Base-by-base conservation (phyloP, 2,888 invertebrate genomes). In the Adineta ricciae region DNA sequence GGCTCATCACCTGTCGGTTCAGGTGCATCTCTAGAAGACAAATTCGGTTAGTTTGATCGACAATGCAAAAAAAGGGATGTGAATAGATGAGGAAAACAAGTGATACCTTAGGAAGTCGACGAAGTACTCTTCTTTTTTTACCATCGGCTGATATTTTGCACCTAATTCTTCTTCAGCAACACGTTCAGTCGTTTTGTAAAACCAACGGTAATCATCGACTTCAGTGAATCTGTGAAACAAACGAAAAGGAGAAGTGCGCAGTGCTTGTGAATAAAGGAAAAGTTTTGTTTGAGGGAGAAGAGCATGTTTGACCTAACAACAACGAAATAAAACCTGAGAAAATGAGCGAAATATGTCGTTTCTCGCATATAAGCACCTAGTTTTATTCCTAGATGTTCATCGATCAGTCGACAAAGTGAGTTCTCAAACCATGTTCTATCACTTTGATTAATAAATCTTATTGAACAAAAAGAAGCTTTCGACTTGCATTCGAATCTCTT, bases 1-100 rank as follows among this genome's bases (percentile, higher is more conserved):
- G 95, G 95, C 92, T 97, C 97, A 91, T 97, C 97, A 2, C 96
- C 97, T 0, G 97, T 97, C 0, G 97, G 96, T 90, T 97, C 97
- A 16, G 97, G 96, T 27, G 97, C 97, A 91, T 97, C 97, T 90
- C 95, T 90, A 21, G 9, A 84, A 50, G 46, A 41, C 56, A 27
- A 27, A 41, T 8, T 8, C 19, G n/a, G n/a, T 82, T 52, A 52
- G n/a, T 52, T 54, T 50, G 46, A 46, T 46, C 27, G 11, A 46
- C 5, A 46, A 46, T 46, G 46, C 8, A 46, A 46, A 46, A 46
- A 11, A 46, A 46, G 5, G 46, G 11, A 46, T 46, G 46, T 46
- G 46, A 8, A 46, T 11, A 46, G 46, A 11, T 46, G 46, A 46
- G 46, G 46, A 46, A 8, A 46, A n/a, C n/a, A 46, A 46, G 41